phyloP scores from a whole-genome alignment of 2,797 vertebrate species.

The Loriculus beryllinus region DNA sequence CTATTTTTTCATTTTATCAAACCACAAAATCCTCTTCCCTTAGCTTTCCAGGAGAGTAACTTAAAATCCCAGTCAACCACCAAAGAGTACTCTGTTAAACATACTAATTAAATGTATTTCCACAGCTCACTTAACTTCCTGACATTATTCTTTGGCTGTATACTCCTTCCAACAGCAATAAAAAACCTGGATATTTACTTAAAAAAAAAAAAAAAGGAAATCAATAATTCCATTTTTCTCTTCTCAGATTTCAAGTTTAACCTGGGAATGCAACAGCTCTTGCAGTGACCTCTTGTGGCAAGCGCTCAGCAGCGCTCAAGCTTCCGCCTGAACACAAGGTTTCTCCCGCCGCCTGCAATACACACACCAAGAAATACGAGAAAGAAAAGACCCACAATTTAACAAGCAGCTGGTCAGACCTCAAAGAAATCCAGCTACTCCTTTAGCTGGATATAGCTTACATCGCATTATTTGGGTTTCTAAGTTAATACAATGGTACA shows the following conservation, averaged over 20 bases:
- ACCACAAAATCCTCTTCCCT: background rate
- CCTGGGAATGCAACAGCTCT: conserved; percentile 45
- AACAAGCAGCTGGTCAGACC: background rate
- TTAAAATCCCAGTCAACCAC: background rate
- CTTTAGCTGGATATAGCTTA: too few relatives aligned
- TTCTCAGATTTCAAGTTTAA: background rate
- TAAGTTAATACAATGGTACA: background rate
- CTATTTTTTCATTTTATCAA: background rate
- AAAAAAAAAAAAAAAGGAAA: background rate
- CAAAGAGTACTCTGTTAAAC: background rate
- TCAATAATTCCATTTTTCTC: background rate
- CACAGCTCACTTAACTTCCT: conserved; percentile 17
- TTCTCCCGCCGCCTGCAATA: background rate
- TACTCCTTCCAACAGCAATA: background rate
- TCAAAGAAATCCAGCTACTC: background rate
- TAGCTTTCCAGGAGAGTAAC: background rate
- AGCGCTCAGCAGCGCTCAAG: background rate
- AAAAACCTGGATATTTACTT: background rate
- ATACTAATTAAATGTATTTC: conserved; percentile 2
- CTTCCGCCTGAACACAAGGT: background rate
- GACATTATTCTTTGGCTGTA: background rate
- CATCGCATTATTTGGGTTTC: background rate
- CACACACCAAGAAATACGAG: background rate
- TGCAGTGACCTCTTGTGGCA: conserved; percentile 76
- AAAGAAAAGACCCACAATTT: background rate